Percentiles rank a stretch among this genome's conserved stretches.
Evolutionary conservation across 2,888 invertebrate species (phyloP).

Genomic region (Ceraclea dissimilis): DNA sequence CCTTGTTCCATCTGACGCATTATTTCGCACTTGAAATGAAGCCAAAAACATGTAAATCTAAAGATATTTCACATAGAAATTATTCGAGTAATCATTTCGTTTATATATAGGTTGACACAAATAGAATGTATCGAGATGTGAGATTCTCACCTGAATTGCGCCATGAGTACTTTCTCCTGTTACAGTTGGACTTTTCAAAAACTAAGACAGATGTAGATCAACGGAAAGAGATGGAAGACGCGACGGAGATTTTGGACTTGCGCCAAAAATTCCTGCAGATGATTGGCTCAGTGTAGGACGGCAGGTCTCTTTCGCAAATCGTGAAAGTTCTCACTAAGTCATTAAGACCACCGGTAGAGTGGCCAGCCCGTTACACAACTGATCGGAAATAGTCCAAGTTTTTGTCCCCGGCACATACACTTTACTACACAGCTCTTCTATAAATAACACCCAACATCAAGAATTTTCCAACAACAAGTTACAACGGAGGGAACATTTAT

Average conservation of each 20-base stretch:
- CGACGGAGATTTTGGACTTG: neutral
- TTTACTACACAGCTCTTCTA: slow-evolving; percentile 9
- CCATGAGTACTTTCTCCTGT: slow-evolving; percentile 9
- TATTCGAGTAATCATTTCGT: no score
- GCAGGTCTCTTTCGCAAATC: slow-evolving; percentile 9
- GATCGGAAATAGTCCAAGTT: slow-evolving; percentile 14
- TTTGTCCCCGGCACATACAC: slow-evolving; percentile 11
- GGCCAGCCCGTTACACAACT: slow-evolving; percentile 18
- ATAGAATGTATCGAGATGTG: neutral
- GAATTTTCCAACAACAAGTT: slow-evolving; percentile 3
- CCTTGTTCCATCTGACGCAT: no score
- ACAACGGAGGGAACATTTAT: neutral
- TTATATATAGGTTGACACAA: neutral
- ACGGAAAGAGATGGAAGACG: slow-evolving; percentile 6
- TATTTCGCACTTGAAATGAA: neutral
- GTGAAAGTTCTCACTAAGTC: slow-evolving; percentile 3
- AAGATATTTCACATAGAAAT: neutral
- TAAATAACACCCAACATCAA: slow-evolving; percentile 6
- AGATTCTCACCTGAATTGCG: slow-evolving; percentile 17
- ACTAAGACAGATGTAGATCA: slow-evolving; percentile 1
- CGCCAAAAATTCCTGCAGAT: slow-evolving; percentile 8
- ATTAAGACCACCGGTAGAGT: slow-evolving; percentile 1
- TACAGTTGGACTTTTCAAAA: slow-evolving; percentile 3
- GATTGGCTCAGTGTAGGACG: slow-evolving; percentile 2
- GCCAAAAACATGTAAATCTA: neutral